Conservation (phyloP, 1,140 invertebrate genomes). For the Hylaeus volcanicus region DNA sequence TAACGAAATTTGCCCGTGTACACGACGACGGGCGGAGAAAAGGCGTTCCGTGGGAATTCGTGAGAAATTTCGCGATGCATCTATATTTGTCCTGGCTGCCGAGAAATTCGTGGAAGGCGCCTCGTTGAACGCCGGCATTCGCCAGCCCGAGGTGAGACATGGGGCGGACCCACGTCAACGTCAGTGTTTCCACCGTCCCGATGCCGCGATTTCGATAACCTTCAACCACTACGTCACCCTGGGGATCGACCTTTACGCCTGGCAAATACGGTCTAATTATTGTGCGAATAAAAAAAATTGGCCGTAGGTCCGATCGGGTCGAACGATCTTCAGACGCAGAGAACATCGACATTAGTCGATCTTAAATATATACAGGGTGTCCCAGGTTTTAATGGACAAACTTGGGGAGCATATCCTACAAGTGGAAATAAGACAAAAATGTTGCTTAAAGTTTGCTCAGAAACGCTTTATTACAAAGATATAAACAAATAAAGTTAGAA, state of each 20-base stretch:
- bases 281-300: background rate
- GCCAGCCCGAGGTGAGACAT: background rate
- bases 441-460: too few species aligned
- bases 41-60: slow-evolving; percentile 22
- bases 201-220: slow-evolving; percentile 38
- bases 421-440: too few species aligned
- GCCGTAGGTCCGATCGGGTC: too few species aligned
- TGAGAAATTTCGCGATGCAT: slow-evolving; percentile 37
- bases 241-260: background rate
- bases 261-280: slow-evolving; percentile 17
- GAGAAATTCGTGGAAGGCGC: slow-evolving; percentile 42
- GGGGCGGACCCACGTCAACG: slow-evolving; percentile 38
- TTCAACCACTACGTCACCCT: background rate
- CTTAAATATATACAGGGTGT: too few species aligned
- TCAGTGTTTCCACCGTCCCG: slow-evolving; percentile 3
- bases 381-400: too few species aligned
- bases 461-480: too few species aligned
- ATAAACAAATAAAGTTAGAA: too few species aligned
- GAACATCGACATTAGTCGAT: too few species aligned
- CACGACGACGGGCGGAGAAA: background rate
- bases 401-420: too few species aligned
- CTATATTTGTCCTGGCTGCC: slow-evolving; percentile 33
- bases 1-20: slow-evolving; percentile 44
- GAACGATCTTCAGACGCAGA: too few species aligned
- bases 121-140: slow-evolving; percentile 6